Conservation (phyloP, 1,140 invertebrate species). For the Coenobita brevimanus region DNA sequence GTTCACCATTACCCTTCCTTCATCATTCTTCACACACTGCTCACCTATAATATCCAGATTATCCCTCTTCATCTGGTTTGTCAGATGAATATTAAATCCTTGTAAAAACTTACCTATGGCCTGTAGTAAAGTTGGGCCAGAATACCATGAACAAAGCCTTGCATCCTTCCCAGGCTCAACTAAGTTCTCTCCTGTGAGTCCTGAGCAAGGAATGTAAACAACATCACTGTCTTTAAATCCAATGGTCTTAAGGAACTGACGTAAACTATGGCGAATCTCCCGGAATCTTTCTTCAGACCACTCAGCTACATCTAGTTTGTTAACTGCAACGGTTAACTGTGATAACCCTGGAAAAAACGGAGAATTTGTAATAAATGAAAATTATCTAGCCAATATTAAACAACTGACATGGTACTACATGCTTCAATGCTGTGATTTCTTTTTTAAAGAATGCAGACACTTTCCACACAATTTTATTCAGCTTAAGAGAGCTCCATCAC, state of each 20-base stretch:
- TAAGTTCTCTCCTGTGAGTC: constrained; percentile 94
- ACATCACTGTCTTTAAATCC: constrained; percentile 93
- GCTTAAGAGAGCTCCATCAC: too few relatives aligned
- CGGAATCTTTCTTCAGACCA: constrained; percentile 88
- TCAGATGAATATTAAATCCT: neutral
- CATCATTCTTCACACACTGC: too few relatives aligned
- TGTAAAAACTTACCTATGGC: constrained; percentile 81
- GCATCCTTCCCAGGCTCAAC: constrained; percentile 81
- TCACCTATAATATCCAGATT: too few relatives aligned
- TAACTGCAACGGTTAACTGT: constrained; percentile 89
- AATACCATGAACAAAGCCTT: constrained; percentile 87
- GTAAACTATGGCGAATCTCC: constrained; percentile 90
- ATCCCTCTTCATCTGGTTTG: neutral
- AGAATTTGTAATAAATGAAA: constrained; percentile 9
- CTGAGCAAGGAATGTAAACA: constrained; percentile 95
- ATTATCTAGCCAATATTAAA: too few relatives aligned
- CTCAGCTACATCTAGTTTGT: constrained; percentile 87
- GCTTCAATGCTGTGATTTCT: too few relatives aligned
- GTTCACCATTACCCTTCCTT: too few relatives aligned
- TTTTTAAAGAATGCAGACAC: too few relatives aligned
- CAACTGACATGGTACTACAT: too few relatives aligned
- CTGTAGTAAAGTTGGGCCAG: constrained; percentile 85
- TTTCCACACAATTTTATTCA: too few relatives aligned
- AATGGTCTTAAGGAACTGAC: constrained; percentile 93
- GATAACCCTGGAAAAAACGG: constrained; percentile 79